Base-by-base conservation (phyloP, 2,113 vertebrate genomes). In the Opisthocomus hoazin region DNA sequence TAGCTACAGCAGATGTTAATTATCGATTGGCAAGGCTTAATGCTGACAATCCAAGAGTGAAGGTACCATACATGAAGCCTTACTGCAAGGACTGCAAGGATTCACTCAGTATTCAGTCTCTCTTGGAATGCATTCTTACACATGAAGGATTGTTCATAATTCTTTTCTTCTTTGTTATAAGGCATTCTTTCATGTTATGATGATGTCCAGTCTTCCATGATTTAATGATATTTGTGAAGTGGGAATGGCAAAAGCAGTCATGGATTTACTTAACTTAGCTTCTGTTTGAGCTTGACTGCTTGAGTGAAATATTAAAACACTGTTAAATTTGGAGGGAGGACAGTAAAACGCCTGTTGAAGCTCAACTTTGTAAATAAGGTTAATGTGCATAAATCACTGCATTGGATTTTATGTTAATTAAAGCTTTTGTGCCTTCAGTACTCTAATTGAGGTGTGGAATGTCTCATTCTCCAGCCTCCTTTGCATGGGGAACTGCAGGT, bases 391-490 rank as follows among this genome's bases (percentile, higher is more conserved):
- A 95, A 96, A 88, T 71, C 26, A 60, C 48, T 71, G 53, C 76
- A 81, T 65, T 86, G 84, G 71, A 56, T 78, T 75, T 91, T 82
- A 92, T 91, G 91, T 87, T 95, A 95, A 96, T 96, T 81, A 87
- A 95, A 87, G 53, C 87, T 79, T 97, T 94, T 95, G 90, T 97
- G 79, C 83, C 68, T 77, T 86, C 82, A 92, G 56, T 74, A 70
- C 64, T 39, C 79, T 94, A 96, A 95, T 80, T 96, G 81, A 96
- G 84, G 61, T 86, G 64, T 81, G 82, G 94, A 93, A 96, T 93
- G 86, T 81, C 73, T 93, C 71, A 78, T 93, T 96, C 84, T 89
- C 43, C 76, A 75, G 74, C 29, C 37, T 69, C 39, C 46, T 93
- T 93, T 90, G 51, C 63, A 80, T 37, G 64, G 61, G 41, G 20